Base-by-base conservation (phyloP, 2,888 invertebrate genomes). In the Pelosia muscerda region DNA sequence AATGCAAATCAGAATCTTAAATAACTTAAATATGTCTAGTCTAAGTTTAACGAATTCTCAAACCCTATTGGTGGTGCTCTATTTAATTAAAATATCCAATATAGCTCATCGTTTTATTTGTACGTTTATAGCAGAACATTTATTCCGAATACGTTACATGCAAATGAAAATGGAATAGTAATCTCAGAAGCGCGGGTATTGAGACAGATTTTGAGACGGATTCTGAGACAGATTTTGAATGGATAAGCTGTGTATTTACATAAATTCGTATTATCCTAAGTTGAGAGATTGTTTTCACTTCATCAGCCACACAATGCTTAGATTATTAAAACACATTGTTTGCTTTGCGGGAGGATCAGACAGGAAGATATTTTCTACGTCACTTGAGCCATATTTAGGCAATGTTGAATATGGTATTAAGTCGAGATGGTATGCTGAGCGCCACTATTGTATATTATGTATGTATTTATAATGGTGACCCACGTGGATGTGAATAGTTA, bases 191-290 rank as follows among this genome's bases (percentile, higher is more conserved):
- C 53, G 4, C 19, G 31, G 38, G 58, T 67, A 58, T 42, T 55
- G 28, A 66, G 68, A 68, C 76, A 66, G 26, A 19, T 57, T 71
- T 71, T 55, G 34, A 68, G 71, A 66, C 76, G 64, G 26, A 19
- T 57, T 74, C 71, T 74, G 15, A 42, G 19, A 76, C 25, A 2
- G 5, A 54, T 23, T 55, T 5, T 54, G 10, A 57, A 28, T 62
- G 34, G 11, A 38, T 55, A 63, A 31, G 63, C 34, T 31, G 13
- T 22, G 28, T 11, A 63, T 63, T 54, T 54, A 28, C 53, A 31
- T 54, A 26, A 62, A 54, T 38, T 34, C 57, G 25, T 31, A 26
- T 25, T 55, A 49, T 49, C n/a, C 49, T n/a, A 49, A 49, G n/a
- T n/a, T 49, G 49, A 49, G 49, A 49, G 49, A 49, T 49, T n/a